These are phyloP conservation scores for Neodon shergylaensis DNA, from an alignment of 2,113 vertebrate genomes.

Conservation along the genomic window DNA sequence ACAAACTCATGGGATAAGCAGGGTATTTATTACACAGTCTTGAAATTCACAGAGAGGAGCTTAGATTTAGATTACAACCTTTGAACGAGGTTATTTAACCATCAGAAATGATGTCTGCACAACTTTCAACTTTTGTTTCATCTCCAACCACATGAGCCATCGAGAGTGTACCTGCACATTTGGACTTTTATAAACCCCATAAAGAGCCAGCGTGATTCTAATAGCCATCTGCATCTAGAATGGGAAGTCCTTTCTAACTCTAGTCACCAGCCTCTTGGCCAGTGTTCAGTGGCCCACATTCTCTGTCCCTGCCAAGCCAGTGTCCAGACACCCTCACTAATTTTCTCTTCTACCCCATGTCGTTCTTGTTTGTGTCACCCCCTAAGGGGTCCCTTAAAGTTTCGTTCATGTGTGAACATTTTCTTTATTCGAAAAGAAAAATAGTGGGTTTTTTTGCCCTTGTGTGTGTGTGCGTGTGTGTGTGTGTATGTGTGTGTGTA, in stretches of 20 bases:
- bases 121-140: neutral
- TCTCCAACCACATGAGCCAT: neutral
- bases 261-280: neutral
- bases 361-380: neutral
- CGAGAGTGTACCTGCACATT: neutral
- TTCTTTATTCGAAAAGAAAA: slow-evolving; percentile 33
- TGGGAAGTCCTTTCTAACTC: neutral
- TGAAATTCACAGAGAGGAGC: neutral
- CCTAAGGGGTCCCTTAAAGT: neutral
- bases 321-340: neutral
- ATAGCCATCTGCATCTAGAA: neutral
- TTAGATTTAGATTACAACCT: neutral
- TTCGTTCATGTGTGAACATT: neutral
- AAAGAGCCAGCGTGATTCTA: neutral
- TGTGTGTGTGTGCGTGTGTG: neutral
- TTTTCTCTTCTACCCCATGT: neutral
- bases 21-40: neutral
- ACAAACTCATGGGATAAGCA: neutral
- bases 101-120: neutral
- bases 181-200: neutral
- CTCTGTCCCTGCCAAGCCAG: neutral
- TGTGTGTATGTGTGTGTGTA: neutral
- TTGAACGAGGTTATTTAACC: neutral
- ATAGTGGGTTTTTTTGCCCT: neutral
- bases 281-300: neutral